Base-by-base conservation (phyloP, 2,797 vertebrate genomes). In the Epinephelus coioides region DNA sequence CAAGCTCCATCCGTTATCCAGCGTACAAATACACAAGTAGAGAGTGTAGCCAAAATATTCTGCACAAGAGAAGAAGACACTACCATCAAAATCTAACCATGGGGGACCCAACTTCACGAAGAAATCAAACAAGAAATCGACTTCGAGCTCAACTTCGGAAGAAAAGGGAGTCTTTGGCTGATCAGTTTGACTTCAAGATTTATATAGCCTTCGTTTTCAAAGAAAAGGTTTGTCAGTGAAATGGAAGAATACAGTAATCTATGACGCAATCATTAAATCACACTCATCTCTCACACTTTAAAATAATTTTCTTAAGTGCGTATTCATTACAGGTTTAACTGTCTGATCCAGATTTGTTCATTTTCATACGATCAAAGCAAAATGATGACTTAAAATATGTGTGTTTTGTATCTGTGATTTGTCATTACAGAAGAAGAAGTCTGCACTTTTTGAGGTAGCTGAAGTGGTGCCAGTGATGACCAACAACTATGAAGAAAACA, bases 161-260 rank as follows among this genome's bases (percentile, higher is more conserved):
- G 97, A 99, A 99, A 97, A 97, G 98, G 96, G 98, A 99, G 95
- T 99, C 98, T 96, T 96, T 99, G 96, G 98, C 98, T 95, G 98
- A 99, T 96, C 98, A 99, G 98, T 99, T 99, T 95, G 98, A 99
- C 96, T 99, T 98, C 97, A 99, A 99, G 97, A 99, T 99, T 97
- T 99, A 99, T 95, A 97, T 99, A 95, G 98, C 98, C 96, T 99
- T 99, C 94, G 98, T 99, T 93, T 99, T 99, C 97, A 99, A 99
- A 96, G 98, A 99, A 91, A 98, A 99, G 98, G 98, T 99, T 96
- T 94, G 90, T 91, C 54, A 23, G 17, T 15, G 13, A n/a, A 54
- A 49, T 57, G 13, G 6, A 77, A 34, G 18, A 54, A 34, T 6
- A 0, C 3, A 46, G 4, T 40, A 1, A 61, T 43, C 23, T 5